Evolutionary conservation across 2,113 vertebrate genomes (phyloP).

Genomic region (Sylvilagus bachmani): DNA sequence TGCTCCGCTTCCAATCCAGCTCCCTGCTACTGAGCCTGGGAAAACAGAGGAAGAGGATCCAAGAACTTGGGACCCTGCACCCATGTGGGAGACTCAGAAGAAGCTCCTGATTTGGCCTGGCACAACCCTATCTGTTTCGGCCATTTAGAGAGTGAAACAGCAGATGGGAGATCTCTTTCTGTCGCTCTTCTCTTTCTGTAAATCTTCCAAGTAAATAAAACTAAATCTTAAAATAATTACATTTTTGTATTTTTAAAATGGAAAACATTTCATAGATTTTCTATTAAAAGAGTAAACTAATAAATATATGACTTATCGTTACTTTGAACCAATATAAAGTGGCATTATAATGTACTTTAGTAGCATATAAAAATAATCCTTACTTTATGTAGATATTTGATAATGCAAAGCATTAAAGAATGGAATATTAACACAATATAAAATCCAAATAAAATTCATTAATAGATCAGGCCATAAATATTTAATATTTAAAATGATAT

Average conservation of each 20-base stretch:
- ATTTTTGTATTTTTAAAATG: too few species aligned
- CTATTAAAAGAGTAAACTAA: neutral
- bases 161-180: too few species aligned
- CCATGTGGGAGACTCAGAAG: too few species aligned
- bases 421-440: neutral
- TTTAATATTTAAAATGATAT: slow-evolving; percentile 39
- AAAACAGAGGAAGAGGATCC: too few species aligned
- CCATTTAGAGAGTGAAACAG: too few species aligned
- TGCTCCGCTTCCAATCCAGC: too few species aligned
- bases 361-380: neutral
- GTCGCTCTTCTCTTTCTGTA: too few species aligned
- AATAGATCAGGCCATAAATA: neutral
- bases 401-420: slow-evolving; percentile 30
- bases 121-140: too few species aligned
- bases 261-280: neutral
- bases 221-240: neutral
- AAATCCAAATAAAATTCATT: slow-evolving; percentile 2
- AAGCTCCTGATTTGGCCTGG: too few species aligned
- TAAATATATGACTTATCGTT: neutral
- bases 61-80: too few species aligned
- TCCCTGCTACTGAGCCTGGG: too few species aligned
- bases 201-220: neutral
- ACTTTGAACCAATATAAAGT: neutral
- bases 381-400: neutral
- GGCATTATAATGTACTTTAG: neutral